Base-by-base conservation (phyloP, 2,797 vertebrate genomes). In the Manis crassicaudata region DNA sequence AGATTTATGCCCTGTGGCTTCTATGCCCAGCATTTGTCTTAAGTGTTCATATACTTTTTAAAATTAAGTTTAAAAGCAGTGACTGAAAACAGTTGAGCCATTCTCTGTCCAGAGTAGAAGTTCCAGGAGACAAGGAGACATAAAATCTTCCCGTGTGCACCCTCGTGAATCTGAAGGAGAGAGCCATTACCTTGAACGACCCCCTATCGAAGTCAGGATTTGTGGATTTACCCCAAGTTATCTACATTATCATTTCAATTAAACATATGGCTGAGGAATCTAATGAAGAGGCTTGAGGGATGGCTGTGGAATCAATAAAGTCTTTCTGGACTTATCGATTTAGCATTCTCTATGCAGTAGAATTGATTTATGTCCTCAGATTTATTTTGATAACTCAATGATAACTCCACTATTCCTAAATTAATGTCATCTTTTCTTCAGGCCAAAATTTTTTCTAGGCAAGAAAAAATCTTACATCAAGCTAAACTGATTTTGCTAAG, bases 301-400 rank as follows among this genome's bases (percentile, higher is more conserved):
- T 98, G 93, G 98, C 98, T 98, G 88, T 88, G 82, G 98, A 98
- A 99, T 99, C 99, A 98, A 99, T 99, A 99, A 97, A 85, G 97
- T 98, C 98, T 99, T 98, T 99, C 98, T 98, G 98, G 98, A 98
- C 98, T 98, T 98, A 99, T 99, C 98, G 99, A 99, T 99, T 99
- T 98, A 97, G 97, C 98, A 98, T 98, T 98, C 98, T 98, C 98
- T 93, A 62, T 95, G 98, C 90, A 0, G 96, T 95, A 94, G 97
- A 98, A 98, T 97, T 98, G 98, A 98, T 98, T 98, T 98, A 98
- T 97, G 98, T 97, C 97, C 96, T 96, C 90, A 97, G 98, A 98
- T 98, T 98, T 98, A 98, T 98, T 98, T 98, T 98, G 98, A 98
- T 99, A 98, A 98, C 98, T 98, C 98, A 99, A 98, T 98, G 98